Percentiles rank a stretch among this genome's conserved stretches.
Evolutionary conservation across 2,888 invertebrate species (phyloP).

Genomic region (Lagria hirta): DNA sequence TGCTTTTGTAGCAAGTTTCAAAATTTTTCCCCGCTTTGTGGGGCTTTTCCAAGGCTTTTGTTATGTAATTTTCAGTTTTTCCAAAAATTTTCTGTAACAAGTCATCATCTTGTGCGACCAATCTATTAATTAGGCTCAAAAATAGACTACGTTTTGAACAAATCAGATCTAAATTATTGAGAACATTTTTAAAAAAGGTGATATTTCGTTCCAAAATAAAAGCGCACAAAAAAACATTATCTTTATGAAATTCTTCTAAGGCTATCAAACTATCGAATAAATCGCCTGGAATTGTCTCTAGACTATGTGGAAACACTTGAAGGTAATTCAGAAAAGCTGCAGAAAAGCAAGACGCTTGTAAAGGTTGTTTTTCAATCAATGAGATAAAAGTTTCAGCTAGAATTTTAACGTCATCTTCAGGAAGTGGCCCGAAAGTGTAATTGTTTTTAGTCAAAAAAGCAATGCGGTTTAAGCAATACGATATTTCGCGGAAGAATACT

Average conservation of each 20-base stretch:
- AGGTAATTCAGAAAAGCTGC: slow-evolving; percentile 60
- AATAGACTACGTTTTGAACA: slow-evolving; percentile 64
- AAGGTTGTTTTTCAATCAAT: slow-evolving; percentile 30
- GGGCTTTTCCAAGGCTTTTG: slow-evolving; percentile 67
- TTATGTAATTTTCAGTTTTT: slow-evolving; percentile 64
- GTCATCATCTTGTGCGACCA: slow-evolving; percentile 52
- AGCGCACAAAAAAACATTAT: slow-evolving; percentile 60
- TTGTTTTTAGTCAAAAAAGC: slow-evolving; percentile 22
- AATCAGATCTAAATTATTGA: slow-evolving; percentile 56
- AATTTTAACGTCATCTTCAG: slow-evolving; percentile 27
- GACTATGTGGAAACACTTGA: slow-evolving; percentile 62
- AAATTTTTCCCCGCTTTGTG: slow-evolving; percentile 70
- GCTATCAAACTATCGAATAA: slow-evolving; percentile 60
- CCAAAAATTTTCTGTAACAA: slow-evolving; percentile 60
- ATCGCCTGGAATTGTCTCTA: slow-evolving; percentile 56
- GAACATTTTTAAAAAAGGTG: slow-evolving; percentile 55
- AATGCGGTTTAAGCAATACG: slow-evolving; percentile 35
- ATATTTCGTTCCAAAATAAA: slow-evolving; percentile 60
- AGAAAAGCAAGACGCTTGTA: slow-evolving; percentile 58
- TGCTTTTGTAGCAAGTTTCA: slow-evolving; percentile 60
- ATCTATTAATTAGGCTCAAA: slow-evolving; percentile 62
- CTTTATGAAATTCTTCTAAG: slow-evolving; percentile 58
- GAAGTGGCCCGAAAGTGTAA: slow-evolving; percentile 31
- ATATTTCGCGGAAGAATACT: slow-evolving; percentile 25
- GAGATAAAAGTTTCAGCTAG: slow-evolving; percentile 32